A percentile compares a stretch with the other conserved stretches of the same genome.
Conservation (phyloP, 2,797 vertebrate species). For the Limosa lapponica region DNA sequence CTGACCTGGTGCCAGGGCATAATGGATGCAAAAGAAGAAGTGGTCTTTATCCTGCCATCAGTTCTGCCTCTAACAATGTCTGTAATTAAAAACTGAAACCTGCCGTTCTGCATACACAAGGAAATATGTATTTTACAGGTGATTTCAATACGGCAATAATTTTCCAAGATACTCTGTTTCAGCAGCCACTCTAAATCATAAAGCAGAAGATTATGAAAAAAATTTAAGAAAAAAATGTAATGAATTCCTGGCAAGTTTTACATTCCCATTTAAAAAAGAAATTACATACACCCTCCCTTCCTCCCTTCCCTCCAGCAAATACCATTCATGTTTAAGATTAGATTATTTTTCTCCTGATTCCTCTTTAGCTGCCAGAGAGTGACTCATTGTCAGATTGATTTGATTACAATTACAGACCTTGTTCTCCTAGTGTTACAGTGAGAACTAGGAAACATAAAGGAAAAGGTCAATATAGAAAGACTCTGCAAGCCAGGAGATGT, state of each 20-base stretch:
- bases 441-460: slow-evolving; percentile 18
- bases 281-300: slow-evolving; percentile 13
- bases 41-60: background rate
- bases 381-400: slow-evolving; percentile 61
- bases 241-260: slow-evolving; percentile 56
- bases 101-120: background rate
- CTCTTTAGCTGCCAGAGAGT: slow-evolving; percentile 29
- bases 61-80: background rate
- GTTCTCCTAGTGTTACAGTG: slow-evolving; percentile 28
- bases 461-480: slow-evolving; percentile 42
- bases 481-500: background rate
- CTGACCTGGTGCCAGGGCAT: background rate
- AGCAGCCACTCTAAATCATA: background rate
- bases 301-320: slow-evolving; percentile 60
- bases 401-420: slow-evolving; percentile 53
- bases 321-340: slow-evolving; percentile 69
- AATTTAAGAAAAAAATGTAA: background rate
- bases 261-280: slow-evolving; percentile 38
- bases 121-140: background rate
- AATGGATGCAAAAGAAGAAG: background rate
- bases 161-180: background rate
- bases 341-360: slow-evolving; percentile 51
- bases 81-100: background rate
- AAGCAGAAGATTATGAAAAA: background rate
- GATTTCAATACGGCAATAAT: background rate